Evolutionary conservation across 2,888 invertebrate genomes (phyloP).

Genomic region (Gymnosoma rotundatum): DNA sequence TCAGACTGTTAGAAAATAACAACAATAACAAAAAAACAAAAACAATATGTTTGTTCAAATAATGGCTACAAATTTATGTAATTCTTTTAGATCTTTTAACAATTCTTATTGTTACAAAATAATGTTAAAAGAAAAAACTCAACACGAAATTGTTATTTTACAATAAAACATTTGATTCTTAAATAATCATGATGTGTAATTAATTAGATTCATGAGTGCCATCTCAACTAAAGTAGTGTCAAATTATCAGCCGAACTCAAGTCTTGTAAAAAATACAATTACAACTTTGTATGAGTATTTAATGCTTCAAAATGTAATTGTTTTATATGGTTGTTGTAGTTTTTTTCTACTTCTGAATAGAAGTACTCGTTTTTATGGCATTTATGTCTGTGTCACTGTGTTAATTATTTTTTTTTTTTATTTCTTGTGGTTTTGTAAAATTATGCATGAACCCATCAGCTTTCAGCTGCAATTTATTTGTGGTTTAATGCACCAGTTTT

Average conservation of each 20-base stretch:
- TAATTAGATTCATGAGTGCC: slow-evolving; percentile 39
- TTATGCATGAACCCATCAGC: slow-evolving; percentile 20
- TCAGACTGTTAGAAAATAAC: slow-evolving; percentile 22
- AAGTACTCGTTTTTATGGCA: slow-evolving; percentile 14
- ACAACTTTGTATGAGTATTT: not conserved
- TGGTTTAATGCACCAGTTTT: slow-evolving; percentile 31
- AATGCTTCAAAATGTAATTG: not conserved
- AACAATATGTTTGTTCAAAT: slow-evolving; percentile 42
- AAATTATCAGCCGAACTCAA: slow-evolving; percentile 35
- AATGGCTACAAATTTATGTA: slow-evolving; percentile 38
- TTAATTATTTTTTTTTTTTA: slow-evolving; percentile 22
- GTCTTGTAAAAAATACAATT: slow-evolving; percentile 9
- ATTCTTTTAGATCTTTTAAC: slow-evolving; percentile 25
- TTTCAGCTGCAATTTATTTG: slow-evolving; percentile 3
- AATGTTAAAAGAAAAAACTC: not conserved
- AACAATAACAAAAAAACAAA: too few species aligned
- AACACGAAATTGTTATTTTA: slow-evolving; percentile 24
- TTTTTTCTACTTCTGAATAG: slow-evolving; percentile 1
- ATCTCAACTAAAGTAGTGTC: slow-evolving; percentile 18
- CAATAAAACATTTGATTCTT: slow-evolving; percentile 45
- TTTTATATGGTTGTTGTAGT: not conserved
- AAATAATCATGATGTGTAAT: slow-evolving; percentile 54
- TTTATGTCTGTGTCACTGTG: slow-evolving; percentile 49
- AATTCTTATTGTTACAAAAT: slow-evolving; percentile 40
- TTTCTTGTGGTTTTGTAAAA: slow-evolving; percentile 26